Evolutionary conservation across 2,888 invertebrate species (phyloP), one percentile per base, ranked within the genome.

Genomic region (Dynastes maya): DNA sequence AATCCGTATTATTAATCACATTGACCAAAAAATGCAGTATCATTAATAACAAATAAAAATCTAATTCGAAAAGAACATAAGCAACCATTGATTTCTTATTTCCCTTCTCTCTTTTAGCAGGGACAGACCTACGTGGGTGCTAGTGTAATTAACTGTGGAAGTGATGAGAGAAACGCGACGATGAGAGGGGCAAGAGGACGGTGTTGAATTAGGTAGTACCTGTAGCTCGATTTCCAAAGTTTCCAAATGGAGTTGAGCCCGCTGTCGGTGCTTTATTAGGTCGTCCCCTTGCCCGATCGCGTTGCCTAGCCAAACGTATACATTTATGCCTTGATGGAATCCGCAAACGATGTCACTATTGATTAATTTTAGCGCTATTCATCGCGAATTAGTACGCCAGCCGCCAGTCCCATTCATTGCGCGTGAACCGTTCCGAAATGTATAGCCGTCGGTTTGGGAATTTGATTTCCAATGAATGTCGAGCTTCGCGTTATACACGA

Each of bases 291-390:
- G 16, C 55, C 16, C 13, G 16, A 55, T 55, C 45, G 45, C 45
- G 45, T 45, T 45, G 45, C 45, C 45, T 45, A 45, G 55, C 55
- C 55, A 11, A 2, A 13, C 11, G n/a, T 55, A 16, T 16, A 55
- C 16, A 55, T 16, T n/a, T 55, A 55, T 32, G 64, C 53, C 29
- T 13, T 53, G 53, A 37, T 37, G 70, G 37, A 70, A 53, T 63
- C n/a, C 58, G 37, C 55, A 68, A 37, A 76, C 40, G 75, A 61
- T 68, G 68, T 58, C 76, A 55, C 55, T 76, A 76, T 68, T 76
- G 76, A 76, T 76, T 76, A 76, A 76, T 76, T 76, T 67, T 58
- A 40, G 61, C 53, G 32, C 68, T 55, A 76, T 76, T 76, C 76
- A 76, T 76, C 67, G 53, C 64, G 49, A 22, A 45, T 72, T 76